Conservation (phyloP, 2,888 invertebrate genomes). For the Celastrina argiolus region DNA sequence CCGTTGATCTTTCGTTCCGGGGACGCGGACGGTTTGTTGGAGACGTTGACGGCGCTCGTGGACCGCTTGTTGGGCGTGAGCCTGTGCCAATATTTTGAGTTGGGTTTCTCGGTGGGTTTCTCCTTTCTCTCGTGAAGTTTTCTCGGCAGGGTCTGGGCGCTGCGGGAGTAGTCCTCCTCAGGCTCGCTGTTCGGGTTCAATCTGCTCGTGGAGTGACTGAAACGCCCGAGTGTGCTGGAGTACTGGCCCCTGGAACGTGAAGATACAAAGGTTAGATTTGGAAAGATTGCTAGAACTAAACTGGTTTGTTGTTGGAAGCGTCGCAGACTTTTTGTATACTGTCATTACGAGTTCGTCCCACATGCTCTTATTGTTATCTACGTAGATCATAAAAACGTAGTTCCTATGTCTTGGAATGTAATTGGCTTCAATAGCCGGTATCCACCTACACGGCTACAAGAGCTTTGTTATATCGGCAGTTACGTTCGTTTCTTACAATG, state of each 20-base stretch:
- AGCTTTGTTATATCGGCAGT: conserved; percentile 52
- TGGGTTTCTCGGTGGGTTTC: conserved; percentile 63
- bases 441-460: conserved; percentile 59
- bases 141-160: conserved; percentile 87
- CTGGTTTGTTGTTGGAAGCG: neutral
- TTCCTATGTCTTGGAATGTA: conserved; percentile 54
- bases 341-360: conserved; percentile 46
- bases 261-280: conserved; percentile 41
- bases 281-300: neutral
- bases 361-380: conserved; percentile 59
- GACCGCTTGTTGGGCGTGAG: conserved; percentile 76
- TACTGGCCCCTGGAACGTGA: conserved; percentile 80
- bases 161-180: conserved; percentile 76
- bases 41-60: conserved; percentile 82
- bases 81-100: conserved; percentile 66
- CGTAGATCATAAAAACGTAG: conserved; percentile 58
- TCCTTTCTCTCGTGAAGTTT: conserved; percentile 76
- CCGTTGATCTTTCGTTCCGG: conserved; percentile 66
- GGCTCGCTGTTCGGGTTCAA: conserved; percentile 77
- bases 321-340: conserved; percentile 28
- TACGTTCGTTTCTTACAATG: conserved; percentile 20
- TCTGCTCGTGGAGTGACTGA: conserved; percentile 89
- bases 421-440: conserved; percentile 67
- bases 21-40: conserved; percentile 58
- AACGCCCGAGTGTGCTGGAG: conserved; percentile 87